A percentile compares a stretch with the other conserved stretches of the same genome.
phyloP scores from a whole-genome alignment of 2,797 vertebrate species.

The Eleutherodactylus coqui region DNA sequence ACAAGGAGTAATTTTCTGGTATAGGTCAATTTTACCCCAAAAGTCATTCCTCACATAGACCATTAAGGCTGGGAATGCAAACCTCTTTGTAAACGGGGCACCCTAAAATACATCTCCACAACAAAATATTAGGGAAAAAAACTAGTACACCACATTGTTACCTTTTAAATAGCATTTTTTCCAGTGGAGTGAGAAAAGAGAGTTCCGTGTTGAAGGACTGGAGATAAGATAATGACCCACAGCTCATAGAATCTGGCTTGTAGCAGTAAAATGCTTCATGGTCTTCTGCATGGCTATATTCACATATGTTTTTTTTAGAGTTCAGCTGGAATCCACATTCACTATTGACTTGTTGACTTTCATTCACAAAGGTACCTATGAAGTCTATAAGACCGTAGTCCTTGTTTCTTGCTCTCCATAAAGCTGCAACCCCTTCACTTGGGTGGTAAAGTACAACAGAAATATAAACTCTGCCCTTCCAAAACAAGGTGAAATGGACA shows the following conservation, averaged over 20 bases:
- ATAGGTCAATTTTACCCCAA: too few relatives aligned
- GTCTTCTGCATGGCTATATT: constrained; percentile 63
- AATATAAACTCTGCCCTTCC: constrained; percentile 31
- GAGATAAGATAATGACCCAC: constrained; percentile 59
- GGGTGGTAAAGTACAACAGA: constrained; percentile 58
- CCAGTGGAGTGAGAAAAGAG: constrained; percentile 62
- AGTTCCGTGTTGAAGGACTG: constrained; percentile 13
- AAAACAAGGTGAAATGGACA: constrained; percentile 53
- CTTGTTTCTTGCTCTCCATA: constrained; percentile 67
- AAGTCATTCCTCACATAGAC: too few relatives aligned
- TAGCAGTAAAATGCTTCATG: constrained; percentile 66
- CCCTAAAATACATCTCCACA: too few relatives aligned
- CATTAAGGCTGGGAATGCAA: too few relatives aligned
- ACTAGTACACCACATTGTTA: too few relatives aligned
- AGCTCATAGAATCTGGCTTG: constrained; percentile 58
- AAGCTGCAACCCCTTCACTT: constrained; percentile 62
- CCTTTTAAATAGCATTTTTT: constrained; percentile 61
- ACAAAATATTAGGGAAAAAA: too few relatives aligned
- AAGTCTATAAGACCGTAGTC: constrained; percentile 61
- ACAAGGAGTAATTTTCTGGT: too few relatives aligned
- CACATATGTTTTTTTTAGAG: constrained; percentile 45
- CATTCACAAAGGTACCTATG: constrained; percentile 52
- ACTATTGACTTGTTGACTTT: neutral
- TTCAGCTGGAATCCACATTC: constrained; percentile 61
- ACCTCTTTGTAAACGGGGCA: too few relatives aligned